Conservation (phyloP, 2,888 invertebrate genomes). For the Arenicola marina region DNA sequence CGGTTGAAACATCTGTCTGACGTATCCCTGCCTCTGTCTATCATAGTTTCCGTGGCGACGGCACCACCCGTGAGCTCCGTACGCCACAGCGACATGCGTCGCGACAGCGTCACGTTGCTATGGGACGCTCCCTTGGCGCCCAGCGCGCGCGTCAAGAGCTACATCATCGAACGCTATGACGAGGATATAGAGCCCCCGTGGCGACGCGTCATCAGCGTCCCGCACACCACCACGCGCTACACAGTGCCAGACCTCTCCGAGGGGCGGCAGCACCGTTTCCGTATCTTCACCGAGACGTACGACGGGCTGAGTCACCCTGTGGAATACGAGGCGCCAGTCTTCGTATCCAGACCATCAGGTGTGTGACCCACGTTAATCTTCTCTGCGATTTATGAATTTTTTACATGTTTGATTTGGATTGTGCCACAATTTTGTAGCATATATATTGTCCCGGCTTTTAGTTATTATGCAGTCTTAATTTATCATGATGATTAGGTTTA, state of each 20-base stretch:
- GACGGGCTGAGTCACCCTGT: constrained; percentile 25
- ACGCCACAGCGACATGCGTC: constrained; percentile 51
- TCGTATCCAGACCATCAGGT: constrained; percentile 17
- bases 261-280: constrained; percentile 49
- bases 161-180: constrained; percentile 51
- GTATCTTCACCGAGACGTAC: constrained; percentile 68
- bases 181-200: constrained; percentile 34
- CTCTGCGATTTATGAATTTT: too few relatives aligned
- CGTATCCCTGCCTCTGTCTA: too few relatives aligned
- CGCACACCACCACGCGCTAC: constrained; percentile 30
- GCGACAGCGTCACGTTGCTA: constrained; percentile 53
- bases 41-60: too few relatives aligned
- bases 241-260: constrained; percentile 66
- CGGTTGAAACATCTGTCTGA: too few relatives aligned
- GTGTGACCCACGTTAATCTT: too few relatives aligned
- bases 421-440: too few relatives aligned
- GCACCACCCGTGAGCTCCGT: constrained; percentile 21
- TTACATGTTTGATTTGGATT: too few relatives aligned
- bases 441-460: too few relatives aligned
- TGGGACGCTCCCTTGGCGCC: constrained; percentile 70
- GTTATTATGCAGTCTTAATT: too few relatives aligned
- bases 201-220: constrained; percentile 27
- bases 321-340: constrained; percentile 30
- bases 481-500: too few relatives aligned
- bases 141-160: constrained; percentile 41